Base-by-base conservation (phyloP, 2,888 invertebrate species). In the Heteromyza rotundicornis region DNA sequence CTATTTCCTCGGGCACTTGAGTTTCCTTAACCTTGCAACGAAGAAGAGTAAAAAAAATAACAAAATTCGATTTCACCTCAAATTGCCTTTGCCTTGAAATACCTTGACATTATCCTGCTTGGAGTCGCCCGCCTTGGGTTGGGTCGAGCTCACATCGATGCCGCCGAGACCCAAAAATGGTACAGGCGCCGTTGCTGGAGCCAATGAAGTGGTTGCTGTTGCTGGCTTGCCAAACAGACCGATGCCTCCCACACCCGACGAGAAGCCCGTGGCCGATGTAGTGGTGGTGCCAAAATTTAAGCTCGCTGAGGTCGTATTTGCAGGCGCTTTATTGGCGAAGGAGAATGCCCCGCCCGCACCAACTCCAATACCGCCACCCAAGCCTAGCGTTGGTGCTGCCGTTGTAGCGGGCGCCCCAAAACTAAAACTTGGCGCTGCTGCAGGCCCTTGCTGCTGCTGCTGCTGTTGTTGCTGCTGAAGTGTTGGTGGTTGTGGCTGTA, bases 1-100 rank as follows among this genome's bases (percentile, higher is more conserved):
- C 84, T 56, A 95, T 88, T 83, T 92, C 92, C 72, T 90, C 90
- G 1, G 94, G 94, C 61, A 95, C 79, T 68, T 80, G 80, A 0
- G 80, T 81, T 57, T 84, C 83, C 68, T 82, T 84, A 1, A 82
- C 79, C 75, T n/a, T n/a, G n/a, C n/a, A n/a, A 12, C 12, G 12
- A 32, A 32, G 32, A n/a, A n/a, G n/a, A n/a, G n/a, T n/a, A n/a
- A n/a, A n/a, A n/a, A 36, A 14, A 14, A 36, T 12, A 36, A 7
- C 47, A 50, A 52, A 52, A 27, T 52, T 52, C 16, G n/a, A 24
- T 17, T 1, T n/a, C 27, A 14, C 14, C 14, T 16, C n/a, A 5
- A 10, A 24, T 1, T n/a, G n/a, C n/a, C n/a, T n/a, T n/a, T n/a
- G 27, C 14, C 3, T 2, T 3, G 17, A 8, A 17, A 62, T 44